Evolutionary conservation across 2,113 vertebrate species (phyloP).

Genomic region (Esox niger): DNA sequence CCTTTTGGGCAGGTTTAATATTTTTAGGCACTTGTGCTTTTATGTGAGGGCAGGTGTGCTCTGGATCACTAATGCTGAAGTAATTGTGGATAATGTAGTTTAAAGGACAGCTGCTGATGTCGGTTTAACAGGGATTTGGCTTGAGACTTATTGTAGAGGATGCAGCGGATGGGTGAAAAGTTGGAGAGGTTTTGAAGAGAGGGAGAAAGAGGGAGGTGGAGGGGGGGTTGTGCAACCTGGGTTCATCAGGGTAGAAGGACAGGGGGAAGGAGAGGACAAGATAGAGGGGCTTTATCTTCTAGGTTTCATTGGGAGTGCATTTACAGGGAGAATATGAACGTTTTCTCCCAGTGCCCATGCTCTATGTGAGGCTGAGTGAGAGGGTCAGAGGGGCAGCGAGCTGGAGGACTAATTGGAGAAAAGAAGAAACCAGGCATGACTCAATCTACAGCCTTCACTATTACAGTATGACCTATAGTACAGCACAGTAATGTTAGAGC

Average conservation of each 20-base stretch:
- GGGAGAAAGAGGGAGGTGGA: constrained; percentile 32
- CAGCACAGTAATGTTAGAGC: neutral
- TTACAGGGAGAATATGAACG: neutral
- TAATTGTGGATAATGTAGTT: constrained; percentile 79
- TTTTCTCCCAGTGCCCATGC: neutral
- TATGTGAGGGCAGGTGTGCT: constrained; percentile 66
- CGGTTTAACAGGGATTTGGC: constrained; percentile 72
- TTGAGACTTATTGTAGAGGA: constrained; percentile 59
- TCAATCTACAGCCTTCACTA: constrained; percentile 66
- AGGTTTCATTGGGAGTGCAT: neutral
- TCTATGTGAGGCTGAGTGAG: constrained; percentile 24
- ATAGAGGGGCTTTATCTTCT: neutral
- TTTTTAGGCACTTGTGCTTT: constrained; percentile 58
- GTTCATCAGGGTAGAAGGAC: constrained; percentile 38
- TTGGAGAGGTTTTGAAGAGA: constrained; percentile 20
- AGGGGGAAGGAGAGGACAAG: neutral
- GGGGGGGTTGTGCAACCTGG: constrained; percentile 17
- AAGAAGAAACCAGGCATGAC: constrained; percentile 69
- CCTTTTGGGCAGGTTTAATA: constrained; percentile 62
- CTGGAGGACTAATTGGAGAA: constrained; percentile 70
- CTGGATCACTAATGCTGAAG: constrained; percentile 63
- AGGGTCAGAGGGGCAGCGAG: constrained; percentile 33
- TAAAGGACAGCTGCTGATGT: constrained; percentile 72
- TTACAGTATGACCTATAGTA: constrained; percentile 44
- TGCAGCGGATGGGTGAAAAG: constrained; percentile 53